phyloP scores from a whole-genome alignment of 1,140 invertebrate species.

The Nasonia longicornis region DNA sequence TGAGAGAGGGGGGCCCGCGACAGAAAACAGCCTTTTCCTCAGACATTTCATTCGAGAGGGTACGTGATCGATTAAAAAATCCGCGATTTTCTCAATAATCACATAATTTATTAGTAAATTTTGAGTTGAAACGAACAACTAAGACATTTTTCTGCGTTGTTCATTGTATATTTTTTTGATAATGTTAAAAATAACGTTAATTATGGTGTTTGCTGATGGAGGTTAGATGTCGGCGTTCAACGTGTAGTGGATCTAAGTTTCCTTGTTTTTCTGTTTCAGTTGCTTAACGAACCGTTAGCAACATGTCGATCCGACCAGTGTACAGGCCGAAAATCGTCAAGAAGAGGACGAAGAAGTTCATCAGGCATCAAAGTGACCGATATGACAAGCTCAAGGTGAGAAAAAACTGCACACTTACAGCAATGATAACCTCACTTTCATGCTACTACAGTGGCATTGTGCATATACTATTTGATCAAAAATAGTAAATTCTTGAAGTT shows the following conservation, averaged over 20 bases:
- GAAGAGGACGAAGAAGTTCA: slow-evolving; percentile 97
- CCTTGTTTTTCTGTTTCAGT: slow-evolving; percentile 51
- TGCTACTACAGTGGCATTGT: not conserved
- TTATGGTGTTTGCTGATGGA: slow-evolving; percentile 16
- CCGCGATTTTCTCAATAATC: slow-evolving; percentile 50
- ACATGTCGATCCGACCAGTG: slow-evolving; percentile 88
- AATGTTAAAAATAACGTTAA: slow-evolving; percentile 8
- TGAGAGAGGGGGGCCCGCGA: not conserved
- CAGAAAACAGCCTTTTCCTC: slow-evolving; percentile 47
- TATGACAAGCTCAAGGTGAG: slow-evolving; percentile 94
- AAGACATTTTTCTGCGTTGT: slow-evolving; percentile 28
- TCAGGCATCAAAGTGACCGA: slow-evolving; percentile 95
- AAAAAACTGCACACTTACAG: not conserved
- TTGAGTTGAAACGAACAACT: slow-evolving; percentile 15
- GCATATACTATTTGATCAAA: not conserved
- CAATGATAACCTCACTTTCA: slow-evolving; percentile 15
- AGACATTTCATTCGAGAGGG: slow-evolving; percentile 47
- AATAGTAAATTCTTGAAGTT: not conserved
- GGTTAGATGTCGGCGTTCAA: slow-evolving; percentile 32
- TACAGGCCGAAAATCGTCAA: slow-evolving; percentile 92
- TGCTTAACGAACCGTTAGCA: slow-evolving; percentile 46
- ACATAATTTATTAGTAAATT: slow-evolving; percentile 17
- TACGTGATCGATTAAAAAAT: slow-evolving; percentile 50
- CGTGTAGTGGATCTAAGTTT: slow-evolving; percentile 26
- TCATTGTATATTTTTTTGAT: slow-evolving; percentile 40